phyloP scores from a whole-genome alignment of 30 jellyfish, hydroid and myxozoan species.

The Chrysaora quinquecirrha region DNA sequence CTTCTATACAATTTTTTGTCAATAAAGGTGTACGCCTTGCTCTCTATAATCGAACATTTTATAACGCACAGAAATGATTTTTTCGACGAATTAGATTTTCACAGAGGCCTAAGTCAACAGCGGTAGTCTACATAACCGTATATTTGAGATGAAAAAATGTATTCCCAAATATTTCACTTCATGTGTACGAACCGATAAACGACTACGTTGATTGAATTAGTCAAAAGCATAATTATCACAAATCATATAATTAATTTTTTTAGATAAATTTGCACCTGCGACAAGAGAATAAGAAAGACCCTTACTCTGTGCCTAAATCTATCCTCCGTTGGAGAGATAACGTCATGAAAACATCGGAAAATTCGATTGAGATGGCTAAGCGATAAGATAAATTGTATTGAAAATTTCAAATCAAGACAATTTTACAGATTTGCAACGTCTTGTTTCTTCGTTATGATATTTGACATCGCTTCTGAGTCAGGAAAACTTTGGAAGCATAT shows the following conservation, averaged over 20 bases:
- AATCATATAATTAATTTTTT: conserved; percentile 10
- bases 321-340: not conserved
- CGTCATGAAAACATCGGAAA: not conserved
- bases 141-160: not conserved
- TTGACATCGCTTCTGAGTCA: too few species aligned
- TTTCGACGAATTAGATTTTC: not conserved
- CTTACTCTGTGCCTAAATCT: not conserved
- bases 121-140: not conserved
- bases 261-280: conserved; percentile 4
- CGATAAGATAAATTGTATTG: too few species aligned
- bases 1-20: not conserved
- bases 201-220: conserved; percentile 16
- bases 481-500: too few species aligned
- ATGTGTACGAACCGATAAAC: not conserved
- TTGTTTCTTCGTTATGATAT: too few species aligned
- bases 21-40: not conserved
- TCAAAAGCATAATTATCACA: conserved; percentile 14
- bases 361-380: too few species aligned
- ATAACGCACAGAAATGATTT: too few species aligned
- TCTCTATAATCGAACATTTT: too few species aligned
- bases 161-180: not conserved
- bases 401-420: too few species aligned
- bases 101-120: not conserved
- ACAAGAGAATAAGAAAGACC: not conserved
- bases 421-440: too few species aligned